phyloP scores from a whole-genome alignment of 2,888 invertebrate species.

The Ormia ochracea region DNA sequence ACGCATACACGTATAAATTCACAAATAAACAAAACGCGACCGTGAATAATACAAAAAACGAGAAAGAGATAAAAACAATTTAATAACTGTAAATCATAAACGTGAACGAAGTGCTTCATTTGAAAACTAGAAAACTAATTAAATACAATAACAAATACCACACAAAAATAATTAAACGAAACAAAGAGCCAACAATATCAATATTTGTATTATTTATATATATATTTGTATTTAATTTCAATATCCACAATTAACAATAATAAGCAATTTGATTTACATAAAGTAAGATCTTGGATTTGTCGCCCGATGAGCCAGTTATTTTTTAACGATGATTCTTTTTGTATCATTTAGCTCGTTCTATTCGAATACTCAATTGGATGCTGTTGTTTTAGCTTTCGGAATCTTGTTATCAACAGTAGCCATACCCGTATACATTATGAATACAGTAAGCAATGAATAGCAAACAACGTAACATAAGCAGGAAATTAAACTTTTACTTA shows the following conservation, averaged over 20 bases:
- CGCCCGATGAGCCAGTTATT: constrained; percentile 75
- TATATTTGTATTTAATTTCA: no score
- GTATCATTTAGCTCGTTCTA: constrained; percentile 37
- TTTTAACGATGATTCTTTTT: constrained; percentile 51
- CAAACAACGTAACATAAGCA: constrained; percentile 53
- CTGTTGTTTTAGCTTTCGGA: constrained; percentile 77
- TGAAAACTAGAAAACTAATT: background rate
- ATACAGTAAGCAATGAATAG: background rate
- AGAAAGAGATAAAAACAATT: constrained; percentile 8
- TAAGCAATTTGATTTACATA: no score
- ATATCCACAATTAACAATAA: no score
- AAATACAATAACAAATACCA: no score
- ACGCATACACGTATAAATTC: background rate
- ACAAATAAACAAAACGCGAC: no score
- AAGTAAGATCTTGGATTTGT: constrained; percentile 76
- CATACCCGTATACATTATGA: background rate
- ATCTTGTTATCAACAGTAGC: constrained; percentile 74
- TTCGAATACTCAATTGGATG: constrained; percentile 73
- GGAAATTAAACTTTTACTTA: constrained; percentile 27
- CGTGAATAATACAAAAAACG: constrained; percentile 3
- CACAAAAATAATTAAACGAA: no score
- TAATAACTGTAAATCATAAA: constrained; percentile 9
- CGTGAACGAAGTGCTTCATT: background rate
- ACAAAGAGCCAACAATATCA: no score
- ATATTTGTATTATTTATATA: no score